A percentile compares a stretch with the other conserved stretches of the same genome.
phyloP scores from a whole-genome alignment of 2,113 vertebrate species.

The Oreochromis niloticus region DNA sequence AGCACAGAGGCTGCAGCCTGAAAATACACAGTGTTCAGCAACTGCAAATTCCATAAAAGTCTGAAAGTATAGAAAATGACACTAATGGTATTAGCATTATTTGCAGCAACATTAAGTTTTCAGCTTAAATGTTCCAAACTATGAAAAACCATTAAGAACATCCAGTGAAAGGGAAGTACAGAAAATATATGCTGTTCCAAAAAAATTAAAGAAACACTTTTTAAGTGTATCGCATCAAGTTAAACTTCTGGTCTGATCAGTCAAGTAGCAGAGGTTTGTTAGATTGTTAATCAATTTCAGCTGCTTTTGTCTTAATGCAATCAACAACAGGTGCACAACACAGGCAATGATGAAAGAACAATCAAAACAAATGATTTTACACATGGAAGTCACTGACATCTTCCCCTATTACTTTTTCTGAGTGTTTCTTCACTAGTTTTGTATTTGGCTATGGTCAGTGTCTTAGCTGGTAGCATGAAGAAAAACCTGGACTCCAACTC shows the following conservation, averaged over 20 bases:
- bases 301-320: no score
- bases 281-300: background rate
- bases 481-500: no score
- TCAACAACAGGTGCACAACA: no score
- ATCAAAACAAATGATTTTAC: no score
- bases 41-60: background rate
- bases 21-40: no score
- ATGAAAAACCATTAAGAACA: background rate
- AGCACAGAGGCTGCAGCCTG: no score
- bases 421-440: no score
- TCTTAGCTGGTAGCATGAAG: no score
- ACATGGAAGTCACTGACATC: no score
- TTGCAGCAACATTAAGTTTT: fast-evolving
- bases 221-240: fast-evolving
- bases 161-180: background rate
- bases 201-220: background rate
- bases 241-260: fast-evolving
- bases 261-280: background rate
- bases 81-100: background rate
- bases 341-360: no score
- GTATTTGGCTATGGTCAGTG: no score
- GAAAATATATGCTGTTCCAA: background rate
- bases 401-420: no score
- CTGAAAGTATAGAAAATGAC: background rate
- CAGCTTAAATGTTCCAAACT: fast-evolving